These are phyloP conservation scores for Myotis pilosus DNA, from an alignment of 2,797 vertebrate genomes.

Conservation along the genomic window DNA sequence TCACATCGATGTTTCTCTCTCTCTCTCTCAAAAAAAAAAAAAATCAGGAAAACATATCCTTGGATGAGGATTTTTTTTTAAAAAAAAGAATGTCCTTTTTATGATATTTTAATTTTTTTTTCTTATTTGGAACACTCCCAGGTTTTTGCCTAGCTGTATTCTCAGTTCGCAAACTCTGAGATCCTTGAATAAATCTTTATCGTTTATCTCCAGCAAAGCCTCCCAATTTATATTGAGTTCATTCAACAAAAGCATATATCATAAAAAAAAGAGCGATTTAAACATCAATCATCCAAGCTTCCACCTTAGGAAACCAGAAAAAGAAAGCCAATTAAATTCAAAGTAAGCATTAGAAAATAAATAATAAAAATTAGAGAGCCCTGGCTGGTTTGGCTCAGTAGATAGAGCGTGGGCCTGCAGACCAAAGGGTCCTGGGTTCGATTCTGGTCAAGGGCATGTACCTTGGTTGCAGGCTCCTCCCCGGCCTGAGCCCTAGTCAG, in stretches of 20 bases:
- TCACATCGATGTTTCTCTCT: neutral
- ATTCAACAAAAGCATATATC: neutral
- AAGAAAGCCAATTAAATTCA: neutral
- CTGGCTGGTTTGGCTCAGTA: neutral
- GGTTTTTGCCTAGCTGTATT: neutral
- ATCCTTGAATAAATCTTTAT: neutral
- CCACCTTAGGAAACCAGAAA: neutral
- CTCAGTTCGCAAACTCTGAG: neutral
- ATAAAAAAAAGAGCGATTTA: neutral
- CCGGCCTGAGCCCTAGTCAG: neutral
- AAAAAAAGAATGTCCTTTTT: neutral
- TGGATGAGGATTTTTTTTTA: too few relatives aligned
- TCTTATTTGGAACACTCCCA: neutral
- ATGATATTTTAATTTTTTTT: neutral
- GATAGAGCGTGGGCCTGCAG: neutral
- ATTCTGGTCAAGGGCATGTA: neutral
- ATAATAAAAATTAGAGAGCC: neutral
- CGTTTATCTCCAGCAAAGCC: neutral
- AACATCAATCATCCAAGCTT: neutral
- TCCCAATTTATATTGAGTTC: neutral
- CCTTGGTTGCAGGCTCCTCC: too few relatives aligned
- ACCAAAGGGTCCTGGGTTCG: neutral
- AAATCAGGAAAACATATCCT: neutral
- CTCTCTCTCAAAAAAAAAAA: neutral
- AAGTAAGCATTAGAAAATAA: neutral